A percentile compares a stretch with the other conserved stretches of the same genome.
Evolutionary conservation across 2,888 invertebrate genomes (phyloP).

Genomic region (Phyllotreta striolata): DNA sequence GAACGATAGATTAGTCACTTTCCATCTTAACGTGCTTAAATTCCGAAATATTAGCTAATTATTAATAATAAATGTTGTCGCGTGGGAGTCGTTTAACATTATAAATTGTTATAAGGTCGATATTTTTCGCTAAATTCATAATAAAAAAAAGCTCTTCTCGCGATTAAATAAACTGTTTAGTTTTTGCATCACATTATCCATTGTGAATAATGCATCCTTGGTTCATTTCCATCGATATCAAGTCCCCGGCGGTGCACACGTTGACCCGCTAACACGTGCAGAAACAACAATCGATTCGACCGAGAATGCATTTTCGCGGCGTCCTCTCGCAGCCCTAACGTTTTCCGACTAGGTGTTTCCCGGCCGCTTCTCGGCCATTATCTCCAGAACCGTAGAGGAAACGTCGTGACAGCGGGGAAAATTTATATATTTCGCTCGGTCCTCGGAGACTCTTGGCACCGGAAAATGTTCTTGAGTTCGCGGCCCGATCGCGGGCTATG

Average conservation of each 20-base stretch:
- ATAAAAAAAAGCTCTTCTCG: too few relatives aligned
- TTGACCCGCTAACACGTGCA: constrained; percentile 2
- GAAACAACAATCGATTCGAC: constrained; percentile 7
- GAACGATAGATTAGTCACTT: constrained; percentile 4
- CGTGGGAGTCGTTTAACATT: constrained; percentile 1
- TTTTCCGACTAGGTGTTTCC: background rate
- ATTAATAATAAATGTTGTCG: background rate
- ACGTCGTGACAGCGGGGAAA: constrained; percentile 31
- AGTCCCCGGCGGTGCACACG: background rate
- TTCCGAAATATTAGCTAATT: constrained; percentile 1
- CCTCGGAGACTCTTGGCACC: constrained; percentile 30
- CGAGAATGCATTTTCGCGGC: constrained; percentile 8
- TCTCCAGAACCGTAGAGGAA: constrained; percentile 27
- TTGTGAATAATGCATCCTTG: too few relatives aligned
- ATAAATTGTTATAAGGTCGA: background rate
- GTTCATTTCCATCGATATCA: background rate
- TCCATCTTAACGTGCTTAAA: constrained; percentile 1
- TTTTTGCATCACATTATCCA: too few relatives aligned
- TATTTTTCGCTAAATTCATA: too few relatives aligned
- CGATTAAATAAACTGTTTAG: background rate
- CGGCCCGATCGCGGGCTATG: constrained; percentile 17
- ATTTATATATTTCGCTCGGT: constrained; percentile 26
- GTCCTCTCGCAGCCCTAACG: background rate
- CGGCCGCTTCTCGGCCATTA: constrained; percentile 21
- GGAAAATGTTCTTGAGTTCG: constrained; percentile 28